Base-by-base conservation (phyloP, 2,888 invertebrate genomes). In the Sceliomorpha sp. region DNA sequence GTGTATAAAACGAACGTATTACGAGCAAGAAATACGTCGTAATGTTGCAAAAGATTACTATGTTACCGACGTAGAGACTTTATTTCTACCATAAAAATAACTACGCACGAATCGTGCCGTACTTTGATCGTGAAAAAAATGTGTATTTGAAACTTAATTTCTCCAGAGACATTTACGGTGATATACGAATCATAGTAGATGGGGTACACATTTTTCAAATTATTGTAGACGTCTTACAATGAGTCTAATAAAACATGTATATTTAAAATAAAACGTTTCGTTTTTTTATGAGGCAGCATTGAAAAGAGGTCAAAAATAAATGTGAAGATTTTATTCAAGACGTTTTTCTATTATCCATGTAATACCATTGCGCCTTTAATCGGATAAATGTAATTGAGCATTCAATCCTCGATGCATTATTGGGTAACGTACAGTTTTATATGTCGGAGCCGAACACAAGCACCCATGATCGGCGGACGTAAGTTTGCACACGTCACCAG, bases 1-100 rank as follows among this genome's bases (percentile, higher is more conserved):
- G 60, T 67, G 56, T 71, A 70, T 73, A 73, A 75, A 74, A 63
- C 68, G 60, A 45, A 63, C 48, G 44, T 53, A 59, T 74, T 77
- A 62, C 48, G 48, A 51, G 62, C 66, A 42, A 42, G 59, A 55
- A 77, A 72, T 73, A 48, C 62, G 70, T 71, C 74, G 67, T 77
- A 73, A 75, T 60, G 60, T 51, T 42, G 29, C 15, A 7, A 55
- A 67, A 59, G 42, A 29, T 37, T 59, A 17, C 36, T 36, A 32
- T 39, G 32, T 37, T 20, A 45, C 44, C 31, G 44, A 42, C 42
- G 59, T 47, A 26, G 32, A 31, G 15, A 45, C 60, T 67, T 62
- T 56, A 55, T 27, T 56, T 44, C 44, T 20, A 17, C 14, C 31
- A 32, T 68, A 58, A 62, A 68, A 56, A 50, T 68, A 56, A 60